Base-by-base conservation (phyloP, 2,113 vertebrate genomes). In the Mustela lutreola region DNA sequence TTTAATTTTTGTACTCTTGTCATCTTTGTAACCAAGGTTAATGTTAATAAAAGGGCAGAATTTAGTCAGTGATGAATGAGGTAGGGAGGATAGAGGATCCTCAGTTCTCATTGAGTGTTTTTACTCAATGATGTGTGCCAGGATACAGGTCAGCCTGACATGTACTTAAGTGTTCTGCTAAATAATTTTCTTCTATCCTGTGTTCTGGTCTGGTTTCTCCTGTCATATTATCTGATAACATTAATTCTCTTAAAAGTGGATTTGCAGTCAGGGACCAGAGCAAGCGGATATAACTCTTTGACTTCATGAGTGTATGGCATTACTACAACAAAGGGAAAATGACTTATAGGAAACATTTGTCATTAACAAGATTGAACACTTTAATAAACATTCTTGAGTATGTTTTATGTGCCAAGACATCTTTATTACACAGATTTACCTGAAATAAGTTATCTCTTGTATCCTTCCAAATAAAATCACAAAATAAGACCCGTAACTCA, bases 301-400 rank as follows among this genome's bases (percentile, higher is more conserved):
- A 79, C 53, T 60, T 88, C 19, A 80, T 19, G n/a, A 58, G 5
- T 12, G 73, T 26, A 82, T 18, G 21, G 33, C 31, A 80, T 62
- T 95, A 56, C 53, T 56, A 56, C 86, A 91, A 31, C 76, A 88
- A 87, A 60, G 14, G 16, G 50, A 88, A 83, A 97, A 65, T 79
- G 91, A 92, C 31, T 96, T 88, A 89, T 21, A 91, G 42, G 33
- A 83, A 92, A 90, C 67, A 73, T 86, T 95, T 56, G 26, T 94
- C 65, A 73, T 56, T 91, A 89, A 73, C 39, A 92, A 93, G 78
- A 92, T 62, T 73, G 53, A 92, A 91, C 62, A 96, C 93, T 83
- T 97, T 75, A 91, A 36, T 76, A 60, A 84, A 58, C 36, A 92
- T 90, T 81, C 12, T 31, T 36, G 7, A 85, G 33, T 87, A 50